Base-by-base conservation (phyloP, 2,888 invertebrate genomes). In the Mesochorus sp. region DNA sequence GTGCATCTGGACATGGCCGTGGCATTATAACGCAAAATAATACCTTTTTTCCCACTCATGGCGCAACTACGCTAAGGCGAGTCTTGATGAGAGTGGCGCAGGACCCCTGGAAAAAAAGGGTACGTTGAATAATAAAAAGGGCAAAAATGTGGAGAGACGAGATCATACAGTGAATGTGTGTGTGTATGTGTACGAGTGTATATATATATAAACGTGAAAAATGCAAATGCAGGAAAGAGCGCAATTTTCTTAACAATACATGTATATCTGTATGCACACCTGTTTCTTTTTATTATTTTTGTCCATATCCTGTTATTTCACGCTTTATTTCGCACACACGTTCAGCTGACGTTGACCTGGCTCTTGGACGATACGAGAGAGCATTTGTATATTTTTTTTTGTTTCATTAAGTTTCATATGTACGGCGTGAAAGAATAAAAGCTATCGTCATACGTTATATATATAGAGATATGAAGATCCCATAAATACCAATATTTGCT, bases 181-280 rank as follows among this genome's bases (percentile, higher is more conserved):
- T 2, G 21, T 34, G 31, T 21, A 26, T 2, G 24, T 26, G 37
- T 17, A 39, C n/a, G 12, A 24, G 5, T 1, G 49, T 10, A 0
- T 28, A 53, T 53, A 28, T 14, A 8, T 53, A 34, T 26, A 75
- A 61, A 79, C 67, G 79, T 14, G 21, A n/a, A 68, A 76, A 75
- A 79, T 79, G 79, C 57, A 77, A 81, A 81, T 79, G 67, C 51
- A 70, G 51, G 66, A 44, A 44, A 74, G 59, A 67, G 75, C 42
- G 28, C 66, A 67, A 72, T 75, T 55, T 64, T 53, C 70, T 57
- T 68, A 57, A 70, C 77, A 72, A 80, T 72, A 44, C 77, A 73
- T 68, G 66, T 44, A 44, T 49, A 53, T 53, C 19, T 37, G 8
- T 14, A 12, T 21, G 21, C 5, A 37, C 19, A 55, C 12, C 10